Percentiles rank a stretch among this genome's conserved stretches.
phyloP scores from a whole-genome alignment of 2,888 invertebrate species.

The Drosophila nr. perissopoda region DNA sequence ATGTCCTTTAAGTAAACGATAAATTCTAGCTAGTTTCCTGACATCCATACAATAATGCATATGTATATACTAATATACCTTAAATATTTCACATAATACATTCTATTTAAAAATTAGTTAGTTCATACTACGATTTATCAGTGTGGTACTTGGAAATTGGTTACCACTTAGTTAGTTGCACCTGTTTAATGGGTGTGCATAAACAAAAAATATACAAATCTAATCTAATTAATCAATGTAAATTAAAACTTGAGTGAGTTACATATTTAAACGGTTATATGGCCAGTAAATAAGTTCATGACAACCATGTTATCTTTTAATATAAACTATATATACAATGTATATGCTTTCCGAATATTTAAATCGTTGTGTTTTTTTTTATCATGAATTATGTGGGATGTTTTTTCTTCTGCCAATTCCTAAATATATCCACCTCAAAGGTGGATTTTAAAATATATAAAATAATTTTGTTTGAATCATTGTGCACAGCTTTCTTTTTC shows the following conservation, averaged over 20 bases:
- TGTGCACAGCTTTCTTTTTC: not conserved
- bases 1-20: slow-evolving; percentile 61
- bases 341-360: slow-evolving; percentile 1
- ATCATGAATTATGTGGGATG: not conserved
- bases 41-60: slow-evolving; percentile 26
- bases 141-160: slow-evolving; percentile 17
- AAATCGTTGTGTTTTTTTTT: not conserved
- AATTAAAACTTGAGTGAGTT: slow-evolving; percentile 41
- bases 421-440: not conserved
- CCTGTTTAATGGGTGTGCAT: slow-evolving; percentile 12
- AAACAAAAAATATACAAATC: slow-evolving; percentile 45
- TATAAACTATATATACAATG: slow-evolving; percentile 24
- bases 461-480: not conserved
- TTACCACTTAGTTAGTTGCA: slow-evolving; percentile 46
- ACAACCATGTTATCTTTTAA: slow-evolving; percentile 21
- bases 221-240: slow-evolving; percentile 31
- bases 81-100: slow-evolving; percentile 33
- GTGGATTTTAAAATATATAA: not conserved
- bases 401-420: not conserved
- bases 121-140: slow-evolving; percentile 13
- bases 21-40: slow-evolving; percentile 27
- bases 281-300: slow-evolving; percentile 16
- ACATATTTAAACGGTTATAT: slow-evolving; percentile 20
- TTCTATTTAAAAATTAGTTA: slow-evolving; percentile 31
- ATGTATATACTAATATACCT: slow-evolving; percentile 34